Conservation (phyloP, 1,140 invertebrate species). For the Tetramorium alpestre region DNA sequence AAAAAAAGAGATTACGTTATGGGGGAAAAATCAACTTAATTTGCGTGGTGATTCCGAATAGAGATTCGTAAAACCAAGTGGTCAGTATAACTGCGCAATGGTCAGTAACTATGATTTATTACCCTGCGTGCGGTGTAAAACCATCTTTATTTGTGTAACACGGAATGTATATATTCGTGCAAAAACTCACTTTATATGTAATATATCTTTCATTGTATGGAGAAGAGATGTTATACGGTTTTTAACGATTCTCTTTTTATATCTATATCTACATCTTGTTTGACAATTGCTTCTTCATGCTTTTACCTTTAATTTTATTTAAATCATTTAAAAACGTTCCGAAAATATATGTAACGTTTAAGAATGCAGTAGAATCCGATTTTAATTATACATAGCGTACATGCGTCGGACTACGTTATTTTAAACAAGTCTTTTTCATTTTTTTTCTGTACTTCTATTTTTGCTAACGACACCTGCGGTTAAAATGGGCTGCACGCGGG, state of each 20-base stretch:
- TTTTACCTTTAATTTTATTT: too few species aligned
- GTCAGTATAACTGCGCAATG: constrained; percentile 12
- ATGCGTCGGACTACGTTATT: not conserved
- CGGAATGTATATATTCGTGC: not conserved
- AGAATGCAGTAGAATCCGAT: too few species aligned
- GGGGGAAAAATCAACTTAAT: constrained; percentile 29
- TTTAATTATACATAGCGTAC: not conserved
- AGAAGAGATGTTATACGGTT: not conserved
- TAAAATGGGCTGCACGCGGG: not conserved
- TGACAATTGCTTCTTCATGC: not conserved
- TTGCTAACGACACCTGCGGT: not conserved
- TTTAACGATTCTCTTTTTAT: not conserved
- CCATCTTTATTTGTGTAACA: constrained; percentile 20
- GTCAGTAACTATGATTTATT: constrained; percentile 38
- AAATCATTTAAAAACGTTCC: not conserved
- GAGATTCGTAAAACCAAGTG: constrained; percentile 38
- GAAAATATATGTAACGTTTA: not conserved
- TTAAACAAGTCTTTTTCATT: constrained; percentile 7
- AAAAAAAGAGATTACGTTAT: not conserved
- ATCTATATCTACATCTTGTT: not conserved
- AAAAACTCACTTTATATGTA: constrained; percentile 5
- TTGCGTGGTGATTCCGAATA: constrained; percentile 11
- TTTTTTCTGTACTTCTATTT: not conserved
- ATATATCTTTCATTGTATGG: not conserved
- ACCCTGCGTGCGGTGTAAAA: not conserved